Conservation (phyloP, 1,140 invertebrate species). For the Amphibalanus amphitrite region DNA sequence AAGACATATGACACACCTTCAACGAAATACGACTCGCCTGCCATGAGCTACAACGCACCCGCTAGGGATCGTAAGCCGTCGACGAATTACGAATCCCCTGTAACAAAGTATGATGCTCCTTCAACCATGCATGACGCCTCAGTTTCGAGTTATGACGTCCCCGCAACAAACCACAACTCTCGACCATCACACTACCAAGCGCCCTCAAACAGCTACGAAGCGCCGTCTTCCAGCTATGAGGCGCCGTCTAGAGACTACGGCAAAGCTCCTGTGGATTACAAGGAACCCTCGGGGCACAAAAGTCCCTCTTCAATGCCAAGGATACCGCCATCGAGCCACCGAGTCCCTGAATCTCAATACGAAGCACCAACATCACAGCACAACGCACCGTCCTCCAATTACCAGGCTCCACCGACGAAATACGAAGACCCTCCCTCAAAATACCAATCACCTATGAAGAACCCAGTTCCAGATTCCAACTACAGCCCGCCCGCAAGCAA, state of each 20-base stretch:
- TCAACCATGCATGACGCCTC: too few relatives aligned
- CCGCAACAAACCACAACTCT: background rate
- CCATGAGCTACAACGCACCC: background rate
- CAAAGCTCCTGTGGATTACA: background rate
- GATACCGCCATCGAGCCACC: too few relatives aligned
- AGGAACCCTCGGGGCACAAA: background rate
- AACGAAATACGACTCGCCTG: background rate
- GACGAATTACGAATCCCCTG: background rate
- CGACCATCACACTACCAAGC: background rate
- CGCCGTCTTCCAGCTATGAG: background rate
- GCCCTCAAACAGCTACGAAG: background rate
- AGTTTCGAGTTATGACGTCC: too few relatives aligned
- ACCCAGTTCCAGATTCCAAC: too few relatives aligned
- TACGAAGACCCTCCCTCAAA: too few relatives aligned
- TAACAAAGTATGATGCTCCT: too few relatives aligned
- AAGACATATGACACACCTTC: background rate
- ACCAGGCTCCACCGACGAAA: background rate
- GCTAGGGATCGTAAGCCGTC: background rate
- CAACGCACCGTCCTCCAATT: background rate
- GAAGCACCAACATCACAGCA: background rate
- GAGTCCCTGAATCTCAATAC: too few relatives aligned
- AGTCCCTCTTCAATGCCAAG: background rate
- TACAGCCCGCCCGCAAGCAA: too few relatives aligned
- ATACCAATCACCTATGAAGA: too few relatives aligned
- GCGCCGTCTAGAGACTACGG: background rate